Base-by-base conservation (phyloP, 2,113 vertebrate genomes). In the Chloropsis hardwickii region DNA sequence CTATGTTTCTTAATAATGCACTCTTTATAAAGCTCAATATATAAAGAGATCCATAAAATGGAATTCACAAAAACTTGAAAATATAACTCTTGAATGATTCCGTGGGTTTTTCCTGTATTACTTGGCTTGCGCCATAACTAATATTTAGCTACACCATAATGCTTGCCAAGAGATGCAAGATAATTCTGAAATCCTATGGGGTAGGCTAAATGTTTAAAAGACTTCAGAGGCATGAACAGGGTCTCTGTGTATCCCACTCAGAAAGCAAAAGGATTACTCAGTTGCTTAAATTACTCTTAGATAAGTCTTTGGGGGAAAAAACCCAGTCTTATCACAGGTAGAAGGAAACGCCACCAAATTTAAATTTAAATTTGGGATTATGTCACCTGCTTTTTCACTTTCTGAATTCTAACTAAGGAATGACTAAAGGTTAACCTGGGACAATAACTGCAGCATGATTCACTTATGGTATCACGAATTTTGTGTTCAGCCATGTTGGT, bases 111-210 rank as follows among this genome's bases (percentile, higher is more conserved):
- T 79, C 65, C 82, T 74, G 40, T 51, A 83, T 81, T 80, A 61
- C 24, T 80, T 93, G 58, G 47, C 78, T 94, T 70, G 64, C 83
- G 28, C 58, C 91, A 87, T 37, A 42, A 91, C 73, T 76, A 82
- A 95, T 91, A n/a, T 62, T 94, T 90, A 94, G 74, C 91, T 93
- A 95, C 44, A 79, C 53, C 53, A 77, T 83, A 88, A 72, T 12
- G 9, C 42, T 83, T 94, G 67, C 35, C 62, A 91, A 86, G 37
- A 90, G 90, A 86, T 96, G 94, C 14, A 73, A 83, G 70, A 35
- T 60, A 91, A 50, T 9, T 47, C 82, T 37, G 51, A 85, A 92
- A 90, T 61, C 71, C 78, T 56, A 0, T 11, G 13, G 35, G 29
- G 64, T 28, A 86, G 28, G 14, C 33, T 88, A 88, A 88, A 92